A percentile compares a stretch with the other conserved stretches of the same genome.
Conservation (phyloP, 2,888 invertebrate genomes). For the Globia sparganii region DNA sequence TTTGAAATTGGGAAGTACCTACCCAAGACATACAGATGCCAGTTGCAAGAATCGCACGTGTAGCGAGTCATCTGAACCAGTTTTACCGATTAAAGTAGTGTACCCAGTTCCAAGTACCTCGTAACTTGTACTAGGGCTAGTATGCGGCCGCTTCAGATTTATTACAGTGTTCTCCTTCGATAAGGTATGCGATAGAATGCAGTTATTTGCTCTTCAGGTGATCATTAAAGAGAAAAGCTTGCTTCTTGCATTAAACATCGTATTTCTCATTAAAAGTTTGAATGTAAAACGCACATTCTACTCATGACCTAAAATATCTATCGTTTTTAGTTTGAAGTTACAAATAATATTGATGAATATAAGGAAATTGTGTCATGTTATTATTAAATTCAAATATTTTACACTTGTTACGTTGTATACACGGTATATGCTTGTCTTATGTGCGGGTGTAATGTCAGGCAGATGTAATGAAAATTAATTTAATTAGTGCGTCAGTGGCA, state of each 20-base stretch:
- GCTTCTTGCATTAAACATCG: not conserved
- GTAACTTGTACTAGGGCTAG: constrained; percentile 46
- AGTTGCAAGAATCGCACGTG: not conserved
- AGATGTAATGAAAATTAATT: constrained; percentile 24
- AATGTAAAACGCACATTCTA: not conserved
- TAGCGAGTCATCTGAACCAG: constrained; percentile 23
- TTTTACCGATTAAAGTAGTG: constrained; percentile 21
- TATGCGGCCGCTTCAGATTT: constrained; percentile 35
- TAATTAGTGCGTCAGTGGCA: constrained; percentile 14
- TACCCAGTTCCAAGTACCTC: constrained; percentile 31
- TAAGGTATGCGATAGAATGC: constrained; percentile 35
- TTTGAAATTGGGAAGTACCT: not conserved
- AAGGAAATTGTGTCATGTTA: not conserved
- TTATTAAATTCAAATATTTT: not conserved
- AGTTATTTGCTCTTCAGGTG: constrained; percentile 25
- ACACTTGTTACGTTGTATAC: no score
- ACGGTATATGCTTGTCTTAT: not conserved
- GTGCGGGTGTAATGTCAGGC: constrained; percentile 10
- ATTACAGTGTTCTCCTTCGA: constrained; percentile 29
- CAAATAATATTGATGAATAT: not conserved
- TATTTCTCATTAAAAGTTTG: not conserved
- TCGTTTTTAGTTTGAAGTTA: not conserved
- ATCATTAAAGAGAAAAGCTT: constrained; percentile 16
- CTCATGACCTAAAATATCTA: not conserved
- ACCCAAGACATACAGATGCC: no score